Conservation (phyloP, 2,113 vertebrate genomes). For the Dissostichus mawsoni region DNA sequence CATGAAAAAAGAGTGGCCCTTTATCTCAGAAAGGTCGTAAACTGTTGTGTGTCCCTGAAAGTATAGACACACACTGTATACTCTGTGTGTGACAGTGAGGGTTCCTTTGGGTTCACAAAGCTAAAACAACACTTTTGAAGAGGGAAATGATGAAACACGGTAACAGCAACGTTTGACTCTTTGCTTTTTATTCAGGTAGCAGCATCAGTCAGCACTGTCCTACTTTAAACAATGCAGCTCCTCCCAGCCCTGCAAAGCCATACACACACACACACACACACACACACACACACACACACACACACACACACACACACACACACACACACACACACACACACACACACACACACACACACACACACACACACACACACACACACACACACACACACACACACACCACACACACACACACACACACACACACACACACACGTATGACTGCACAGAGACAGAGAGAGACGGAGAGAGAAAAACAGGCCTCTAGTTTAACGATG, state of each 20-base stretch:
- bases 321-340: slow-evolving; percentile 1
- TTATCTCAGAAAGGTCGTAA: not conserved
- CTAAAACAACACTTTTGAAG: slow-evolving; percentile 11
- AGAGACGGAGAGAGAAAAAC: not conserved
- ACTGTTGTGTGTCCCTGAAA: not conserved
- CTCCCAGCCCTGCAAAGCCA: slow-evolving; percentile 16
- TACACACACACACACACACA: slow-evolving; percentile 2
- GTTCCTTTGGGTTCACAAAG: not conserved
- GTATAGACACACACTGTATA: not conserved
- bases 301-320: slow-evolving; percentile 27
- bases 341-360: slow-evolving; percentile 25
- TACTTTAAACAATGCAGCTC: slow-evolving; percentile 55
- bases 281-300: slow-evolving; percentile 24
- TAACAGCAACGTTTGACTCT: slow-evolving; percentile 43
- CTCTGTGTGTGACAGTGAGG: not conserved
- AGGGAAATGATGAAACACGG: slow-evolving; percentile 20
- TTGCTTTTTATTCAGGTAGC: slow-evolving; percentile 82
- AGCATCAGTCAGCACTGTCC: slow-evolving; percentile 72
- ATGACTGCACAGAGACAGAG: slow-evolving; percentile 7
- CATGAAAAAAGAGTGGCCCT: not conserved
- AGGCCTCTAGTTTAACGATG: slow-evolving; percentile 39
- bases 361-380: slow-evolving; percentile 24
- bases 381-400: slow-evolving; percentile 8
- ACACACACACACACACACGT: slow-evolving; percentile 1
- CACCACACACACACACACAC: slow-evolving; percentile 16